phyloP scores from a whole-genome alignment of 2,113 vertebrate species.

The Datnioides undecimradiatus region DNA sequence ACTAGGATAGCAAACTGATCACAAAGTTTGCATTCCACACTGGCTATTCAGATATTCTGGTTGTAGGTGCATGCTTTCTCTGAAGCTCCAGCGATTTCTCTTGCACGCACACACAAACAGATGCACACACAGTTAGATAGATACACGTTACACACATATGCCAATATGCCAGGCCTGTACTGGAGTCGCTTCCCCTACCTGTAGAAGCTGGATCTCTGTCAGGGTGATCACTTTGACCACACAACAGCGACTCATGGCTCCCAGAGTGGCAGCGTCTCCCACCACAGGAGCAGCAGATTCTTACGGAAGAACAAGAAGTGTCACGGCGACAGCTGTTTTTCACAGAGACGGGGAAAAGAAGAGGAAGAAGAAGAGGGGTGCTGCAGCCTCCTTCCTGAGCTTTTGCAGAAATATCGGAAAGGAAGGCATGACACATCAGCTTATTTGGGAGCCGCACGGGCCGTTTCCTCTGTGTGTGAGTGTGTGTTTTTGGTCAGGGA shows the following conservation, averaged over 20 bases:
- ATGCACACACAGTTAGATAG: slow-evolving; percentile 15
- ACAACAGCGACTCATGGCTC: slow-evolving; percentile 82
- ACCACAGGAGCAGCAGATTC: slow-evolving; percentile 40
- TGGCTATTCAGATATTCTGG: slow-evolving; percentile 41
- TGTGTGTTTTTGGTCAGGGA: slow-evolving; percentile 67
- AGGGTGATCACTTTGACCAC: slow-evolving; percentile 86
- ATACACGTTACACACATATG: neutral
- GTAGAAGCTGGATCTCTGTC: slow-evolving; percentile 84
- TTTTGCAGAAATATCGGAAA: slow-evolving; percentile 84
- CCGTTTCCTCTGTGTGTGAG: slow-evolving; percentile 72
- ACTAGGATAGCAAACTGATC: slow-evolving; percentile 48
- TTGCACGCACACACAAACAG: slow-evolving; percentile 37
- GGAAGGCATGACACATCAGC: slow-evolving; percentile 89
- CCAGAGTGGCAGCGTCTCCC: slow-evolving; percentile 56
- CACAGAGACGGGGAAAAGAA: slow-evolving; percentile 53
- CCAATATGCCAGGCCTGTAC: neutral
- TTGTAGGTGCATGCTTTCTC: slow-evolving; percentile 24
- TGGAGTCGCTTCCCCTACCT: slow-evolving; percentile 76
- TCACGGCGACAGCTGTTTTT: slow-evolving; percentile 46
- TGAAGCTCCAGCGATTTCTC: neutral
- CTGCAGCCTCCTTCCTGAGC: slow-evolving; percentile 82
- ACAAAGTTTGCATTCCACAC: slow-evolving; percentile 52
- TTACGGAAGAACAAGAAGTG: slow-evolving; percentile 54
- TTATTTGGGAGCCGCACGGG: slow-evolving; percentile 78
- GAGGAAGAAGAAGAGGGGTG: slow-evolving; percentile 64